Conservation (phyloP, 2,888 invertebrate genomes). For the Molanna angustata region DNA sequence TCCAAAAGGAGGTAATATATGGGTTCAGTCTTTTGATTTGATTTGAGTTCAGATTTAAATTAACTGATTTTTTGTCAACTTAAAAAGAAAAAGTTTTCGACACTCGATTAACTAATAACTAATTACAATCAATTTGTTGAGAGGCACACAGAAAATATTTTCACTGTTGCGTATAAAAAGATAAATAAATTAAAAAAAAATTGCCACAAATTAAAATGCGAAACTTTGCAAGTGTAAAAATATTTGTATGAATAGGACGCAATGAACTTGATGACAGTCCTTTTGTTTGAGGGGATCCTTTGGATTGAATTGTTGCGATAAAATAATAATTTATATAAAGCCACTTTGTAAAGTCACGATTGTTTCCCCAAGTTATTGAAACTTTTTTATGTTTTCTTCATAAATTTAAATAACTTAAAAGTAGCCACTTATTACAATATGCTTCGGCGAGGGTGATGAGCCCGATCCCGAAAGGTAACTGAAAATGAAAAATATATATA, state of each 20-base stretch:
- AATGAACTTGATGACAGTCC: too few species aligned
- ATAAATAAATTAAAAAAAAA: constrained; percentile 21
- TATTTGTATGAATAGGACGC: not conserved
- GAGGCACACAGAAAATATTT: not conserved
- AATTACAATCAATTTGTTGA: too few species aligned
- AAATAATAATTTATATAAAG: constrained; percentile 4
- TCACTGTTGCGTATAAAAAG: too few species aligned
- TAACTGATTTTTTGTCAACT: too few species aligned
- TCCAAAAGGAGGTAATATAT: too few species aligned
- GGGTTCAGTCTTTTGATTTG: too few species aligned
- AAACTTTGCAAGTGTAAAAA: constrained; percentile 10
- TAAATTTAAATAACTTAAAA: constrained; percentile 24
- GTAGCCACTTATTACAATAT: constrained; percentile 31
- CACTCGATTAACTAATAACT: too few species aligned
- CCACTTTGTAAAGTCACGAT: constrained; percentile 31
- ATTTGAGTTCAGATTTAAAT: too few species aligned
- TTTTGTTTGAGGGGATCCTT: too few species aligned
- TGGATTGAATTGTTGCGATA: constrained; percentile 4
- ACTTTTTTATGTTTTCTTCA: constrained; percentile 17
- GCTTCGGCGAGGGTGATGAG: constrained; percentile 30
- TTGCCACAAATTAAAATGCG: constrained; percentile 15
- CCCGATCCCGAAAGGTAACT: constrained; percentile 32
- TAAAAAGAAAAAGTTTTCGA: too few species aligned
- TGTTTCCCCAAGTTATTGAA: constrained; percentile 28
- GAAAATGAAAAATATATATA: constrained; percentile 23